Conservation (phyloP, 2,888 invertebrate species). For the Lepidocyrtinus sp. region DNA sequence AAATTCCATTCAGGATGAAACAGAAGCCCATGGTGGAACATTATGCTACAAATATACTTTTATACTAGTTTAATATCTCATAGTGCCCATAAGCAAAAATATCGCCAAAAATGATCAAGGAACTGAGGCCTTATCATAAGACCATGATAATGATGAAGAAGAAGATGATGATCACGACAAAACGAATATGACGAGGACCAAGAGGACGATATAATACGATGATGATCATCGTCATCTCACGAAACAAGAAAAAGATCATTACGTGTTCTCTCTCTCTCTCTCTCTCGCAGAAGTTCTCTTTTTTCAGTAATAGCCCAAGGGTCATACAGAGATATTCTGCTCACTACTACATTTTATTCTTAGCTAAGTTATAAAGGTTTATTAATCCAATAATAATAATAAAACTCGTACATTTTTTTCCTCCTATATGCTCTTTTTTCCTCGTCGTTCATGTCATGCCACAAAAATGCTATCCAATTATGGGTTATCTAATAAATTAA, state of each 20-base stretch:
- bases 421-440: too few relatives aligned
- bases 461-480: constrained; percentile 60
- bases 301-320: too few relatives aligned
- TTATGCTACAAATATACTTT: too few relatives aligned
- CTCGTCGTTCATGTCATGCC: constrained; percentile 54
- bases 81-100: constrained; percentile 48
- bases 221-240: constrained; percentile 17
- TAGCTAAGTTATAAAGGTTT: neutral
- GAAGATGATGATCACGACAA: neutral
- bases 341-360: constrained; percentile 12
- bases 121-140: neutral
- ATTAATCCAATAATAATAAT: constrained; percentile 62
- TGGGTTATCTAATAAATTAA: constrained; percentile 59
- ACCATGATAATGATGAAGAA: neutral
- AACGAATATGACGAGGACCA: neutral
- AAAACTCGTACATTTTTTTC: constrained; percentile 17
- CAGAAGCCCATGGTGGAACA: neutral
- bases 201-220: neutral
- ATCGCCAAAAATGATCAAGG: neutral
- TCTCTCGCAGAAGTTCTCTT: too few relatives aligned
- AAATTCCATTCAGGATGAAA: neutral
- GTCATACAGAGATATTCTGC: too few relatives aligned
- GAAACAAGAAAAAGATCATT: constrained; percentile 17
- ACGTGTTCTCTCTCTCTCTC: too few relatives aligned
- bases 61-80: too few relatives aligned